phyloP scores from a whole-genome alignment of 2,113 vertebrate species.

The Brienomyrus longianalis region DNA sequence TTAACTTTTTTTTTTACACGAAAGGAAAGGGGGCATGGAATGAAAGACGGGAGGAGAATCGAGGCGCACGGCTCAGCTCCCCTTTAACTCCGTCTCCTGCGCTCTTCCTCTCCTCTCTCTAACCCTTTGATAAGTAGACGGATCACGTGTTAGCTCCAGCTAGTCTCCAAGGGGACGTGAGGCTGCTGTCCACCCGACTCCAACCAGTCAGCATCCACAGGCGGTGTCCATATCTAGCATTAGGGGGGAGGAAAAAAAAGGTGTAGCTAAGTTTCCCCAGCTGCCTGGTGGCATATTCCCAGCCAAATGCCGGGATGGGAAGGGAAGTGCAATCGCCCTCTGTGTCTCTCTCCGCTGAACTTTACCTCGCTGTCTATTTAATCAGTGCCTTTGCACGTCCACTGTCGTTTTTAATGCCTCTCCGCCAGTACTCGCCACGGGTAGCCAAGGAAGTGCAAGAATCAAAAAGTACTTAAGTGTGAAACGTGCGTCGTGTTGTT shows the following conservation, averaged over 20 bases:
- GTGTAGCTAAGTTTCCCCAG: slow-evolving; percentile 3
- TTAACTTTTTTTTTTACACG: slow-evolving; percentile 34
- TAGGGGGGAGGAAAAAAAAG: slow-evolving; percentile 10
- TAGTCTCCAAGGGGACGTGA: slow-evolving; percentile 72
- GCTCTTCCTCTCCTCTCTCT: slow-evolving; percentile 32
- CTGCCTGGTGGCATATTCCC: background rate
- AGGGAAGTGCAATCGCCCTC: background rate
- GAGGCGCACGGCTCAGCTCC: slow-evolving; percentile 30
- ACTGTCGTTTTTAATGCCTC: background rate
- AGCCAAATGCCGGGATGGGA: background rate
- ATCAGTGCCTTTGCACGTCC: background rate
- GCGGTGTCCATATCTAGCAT: slow-evolving; percentile 34
- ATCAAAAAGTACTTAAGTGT: background rate
- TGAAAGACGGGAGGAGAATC: slow-evolving; percentile 51
- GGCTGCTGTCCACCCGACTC: slow-evolving; percentile 43
- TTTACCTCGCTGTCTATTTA: slow-evolving; percentile 2
- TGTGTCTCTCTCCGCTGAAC: slow-evolving; percentile 1
- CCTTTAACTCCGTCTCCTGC: slow-evolving; percentile 34
- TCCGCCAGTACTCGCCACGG: background rate
- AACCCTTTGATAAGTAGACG: slow-evolving; percentile 61
- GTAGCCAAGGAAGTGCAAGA: background rate
- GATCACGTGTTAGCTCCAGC: slow-evolving; percentile 64
- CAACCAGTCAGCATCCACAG: slow-evolving; percentile 56
- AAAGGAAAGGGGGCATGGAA: slow-evolving; percentile 48
- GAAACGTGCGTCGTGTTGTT: background rate